phyloP scores from a whole-genome alignment of 2,113 vertebrate species.

The Trichomycterus rosablanca region DNA sequence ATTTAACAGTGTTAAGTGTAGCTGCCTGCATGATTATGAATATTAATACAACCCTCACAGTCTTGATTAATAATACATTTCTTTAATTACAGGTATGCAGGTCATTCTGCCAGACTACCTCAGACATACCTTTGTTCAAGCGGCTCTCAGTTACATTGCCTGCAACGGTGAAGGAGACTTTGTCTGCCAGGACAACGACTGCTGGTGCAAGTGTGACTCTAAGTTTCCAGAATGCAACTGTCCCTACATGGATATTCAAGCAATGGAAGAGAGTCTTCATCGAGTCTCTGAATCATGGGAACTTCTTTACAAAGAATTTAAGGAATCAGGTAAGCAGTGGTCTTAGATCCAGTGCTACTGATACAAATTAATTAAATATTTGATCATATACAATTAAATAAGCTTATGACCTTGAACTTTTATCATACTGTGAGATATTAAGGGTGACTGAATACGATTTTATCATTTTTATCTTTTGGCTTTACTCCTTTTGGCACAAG shows the following conservation, averaged over 20 bases:
- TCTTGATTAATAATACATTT: too few species aligned
- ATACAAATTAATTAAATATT: constrained; percentile 37
- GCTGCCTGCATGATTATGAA: too few species aligned
- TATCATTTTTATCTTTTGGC: too few species aligned
- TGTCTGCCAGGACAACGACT: constrained; percentile 89
- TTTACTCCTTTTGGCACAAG: constrained; percentile 36
- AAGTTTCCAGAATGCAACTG: constrained; percentile 95
- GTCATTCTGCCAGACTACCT: constrained; percentile 91
- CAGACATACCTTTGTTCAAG: constrained; percentile 86
- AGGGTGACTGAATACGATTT: too few species aligned
- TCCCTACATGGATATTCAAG: constrained; percentile 93
- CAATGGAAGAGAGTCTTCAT: constrained; percentile 90
- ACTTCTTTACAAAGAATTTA: constrained; percentile 85
- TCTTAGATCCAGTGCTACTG: too few species aligned
- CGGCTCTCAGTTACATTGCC: constrained; percentile 91
- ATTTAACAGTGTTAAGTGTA: too few species aligned
- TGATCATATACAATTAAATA: constrained; percentile 36
- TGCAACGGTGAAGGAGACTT: constrained; percentile 95
- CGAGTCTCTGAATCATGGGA: constrained; percentile 88
- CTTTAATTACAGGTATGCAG: constrained; percentile 86
- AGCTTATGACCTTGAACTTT: constrained; percentile 35
- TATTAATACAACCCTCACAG: too few species aligned
- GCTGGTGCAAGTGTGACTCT: constrained; percentile 89
- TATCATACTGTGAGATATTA: constrained; percentile 42
- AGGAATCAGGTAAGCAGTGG: constrained; percentile 80